Percentiles rank a stretch among this genome's conserved stretches.
Evolutionary conservation across 2,113 vertebrate genomes (phyloP).

Genomic region (Euleptes europaea): DNA sequence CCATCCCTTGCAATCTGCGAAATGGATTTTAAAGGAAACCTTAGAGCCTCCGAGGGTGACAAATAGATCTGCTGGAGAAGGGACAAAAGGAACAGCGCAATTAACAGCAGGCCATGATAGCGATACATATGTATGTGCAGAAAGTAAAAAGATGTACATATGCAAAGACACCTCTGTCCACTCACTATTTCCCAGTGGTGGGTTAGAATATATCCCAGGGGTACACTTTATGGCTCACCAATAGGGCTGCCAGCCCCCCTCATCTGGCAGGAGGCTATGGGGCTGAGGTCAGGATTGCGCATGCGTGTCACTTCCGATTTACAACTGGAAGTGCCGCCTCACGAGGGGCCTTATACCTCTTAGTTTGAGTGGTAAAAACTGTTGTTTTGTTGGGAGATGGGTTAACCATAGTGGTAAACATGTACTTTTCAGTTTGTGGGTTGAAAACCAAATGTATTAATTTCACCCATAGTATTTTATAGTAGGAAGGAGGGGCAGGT

Average conservation of each 20-base stretch:
- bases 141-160: neutral
- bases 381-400: neutral
- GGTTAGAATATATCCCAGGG: neutral
- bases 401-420: neutral
- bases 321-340: too few species aligned
- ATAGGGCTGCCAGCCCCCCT: too few species aligned
- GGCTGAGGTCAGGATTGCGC: too few species aligned
- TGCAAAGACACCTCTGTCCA: slow-evolving; percentile 3
- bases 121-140: slow-evolving; percentile 22
- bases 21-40: slow-evolving; percentile 16
- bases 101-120: slow-evolving; percentile 34
- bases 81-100: slow-evolving; percentile 36
- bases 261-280: too few species aligned
- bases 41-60: slow-evolving; percentile 45
- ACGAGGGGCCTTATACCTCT: too few species aligned
- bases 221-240: neutral
- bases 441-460: neutral
- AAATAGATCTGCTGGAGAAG: slow-evolving; percentile 18
- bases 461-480: neutral
- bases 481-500: too few species aligned
- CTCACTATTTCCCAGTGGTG: slow-evolving; percentile 19
- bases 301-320: too few species aligned
- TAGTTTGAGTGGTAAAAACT: too few species aligned
- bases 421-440: neutral
- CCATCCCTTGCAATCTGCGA: slow-evolving; percentile 42